These are phyloP conservation scores for Drusus annulatus DNA, from an alignment of 1,140 invertebrate species.

Conservation along the genomic window DNA sequence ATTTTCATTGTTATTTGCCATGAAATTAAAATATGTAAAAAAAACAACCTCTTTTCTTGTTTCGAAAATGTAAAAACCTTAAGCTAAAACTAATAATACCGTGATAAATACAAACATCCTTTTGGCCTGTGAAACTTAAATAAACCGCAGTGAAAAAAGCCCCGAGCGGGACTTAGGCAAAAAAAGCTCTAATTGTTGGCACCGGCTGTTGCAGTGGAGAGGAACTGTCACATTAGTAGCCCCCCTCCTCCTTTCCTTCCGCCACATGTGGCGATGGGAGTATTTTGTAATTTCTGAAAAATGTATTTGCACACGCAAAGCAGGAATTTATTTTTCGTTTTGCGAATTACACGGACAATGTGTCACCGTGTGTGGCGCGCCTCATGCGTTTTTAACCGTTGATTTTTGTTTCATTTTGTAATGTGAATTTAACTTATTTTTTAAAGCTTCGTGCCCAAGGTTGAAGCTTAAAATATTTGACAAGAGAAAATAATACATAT, in stretches of 20 bases:
- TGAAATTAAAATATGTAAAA: no score
- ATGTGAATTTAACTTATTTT: no score
- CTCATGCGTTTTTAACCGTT: no score
- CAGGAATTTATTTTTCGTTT: slow-evolving; percentile 36
- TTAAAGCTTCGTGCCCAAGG: no score
- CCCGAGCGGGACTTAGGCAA: slow-evolving; percentile 40
- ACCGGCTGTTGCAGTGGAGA: slow-evolving; percentile 44
- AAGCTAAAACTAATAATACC: background rate
- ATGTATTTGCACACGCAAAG: slow-evolving; percentile 19
- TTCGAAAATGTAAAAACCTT: no score
- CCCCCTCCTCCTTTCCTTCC: background rate
- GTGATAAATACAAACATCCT: slow-evolving; percentile 1
- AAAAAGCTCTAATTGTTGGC: slow-evolving; percentile 56
- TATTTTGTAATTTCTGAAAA: slow-evolving; percentile 4
- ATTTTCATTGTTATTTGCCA: no score
- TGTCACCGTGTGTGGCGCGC: no score
- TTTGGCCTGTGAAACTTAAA: slow-evolving; percentile 48
- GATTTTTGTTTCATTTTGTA: no score
- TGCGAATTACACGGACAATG: background rate
- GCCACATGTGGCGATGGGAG: background rate
- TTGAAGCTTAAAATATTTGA: no score
- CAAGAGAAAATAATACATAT: no score
- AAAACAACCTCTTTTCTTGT: no score
- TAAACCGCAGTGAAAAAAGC: slow-evolving; percentile 48
- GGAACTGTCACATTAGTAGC: slow-evolving; percentile 35